These are phyloP conservation scores for Stenoptilia bipunctidactyla DNA, from an alignment of 2,888 invertebrate genomes.

Conservation along the genomic window DNA sequence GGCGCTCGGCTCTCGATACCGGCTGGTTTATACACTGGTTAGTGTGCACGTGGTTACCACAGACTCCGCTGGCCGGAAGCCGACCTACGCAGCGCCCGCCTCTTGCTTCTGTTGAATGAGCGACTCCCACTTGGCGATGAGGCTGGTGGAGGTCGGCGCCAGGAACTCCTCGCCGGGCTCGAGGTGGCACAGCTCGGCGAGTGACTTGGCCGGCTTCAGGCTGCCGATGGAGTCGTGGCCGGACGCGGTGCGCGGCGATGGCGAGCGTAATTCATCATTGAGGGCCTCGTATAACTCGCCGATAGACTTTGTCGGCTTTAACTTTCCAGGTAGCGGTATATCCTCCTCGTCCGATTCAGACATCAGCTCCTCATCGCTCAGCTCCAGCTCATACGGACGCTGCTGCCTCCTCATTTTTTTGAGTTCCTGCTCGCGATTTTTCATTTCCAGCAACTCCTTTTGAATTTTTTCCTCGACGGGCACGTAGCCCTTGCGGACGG, in stretches of 20 bases:
- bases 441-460: slow-evolving; percentile 87
- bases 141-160: slow-evolving; percentile 76
- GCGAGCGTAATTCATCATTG: slow-evolving; percentile 56
- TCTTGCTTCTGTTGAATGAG: slow-evolving; percentile 77
- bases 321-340: slow-evolving; percentile 70
- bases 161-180: slow-evolving; percentile 73
- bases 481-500: slow-evolving; percentile 81
- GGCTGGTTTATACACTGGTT: no score
- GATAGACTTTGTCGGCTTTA: slow-evolving; percentile 76
- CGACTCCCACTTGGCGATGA: slow-evolving; percentile 87
- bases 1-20: no score
- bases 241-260: slow-evolving; percentile 55
- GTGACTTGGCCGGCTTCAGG: slow-evolving; percentile 76
- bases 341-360: slow-evolving; percentile 73
- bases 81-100: slow-evolving; percentile 55
- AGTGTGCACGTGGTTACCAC: background rate
- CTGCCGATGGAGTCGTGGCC: slow-evolving; percentile 57
- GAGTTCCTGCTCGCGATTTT: slow-evolving; percentile 83
- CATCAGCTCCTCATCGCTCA: slow-evolving; percentile 70
- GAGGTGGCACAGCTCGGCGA: slow-evolving; percentile 77
- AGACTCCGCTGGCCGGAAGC: background rate
- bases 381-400: slow-evolving; percentile 74
- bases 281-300: slow-evolving; percentile 75
- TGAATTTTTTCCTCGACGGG: slow-evolving; percentile 92
- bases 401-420: slow-evolving; percentile 76